Evolutionary conservation across 2,797 vertebrate genomes (phyloP).

Genomic region (Sylvia borin): DNA sequence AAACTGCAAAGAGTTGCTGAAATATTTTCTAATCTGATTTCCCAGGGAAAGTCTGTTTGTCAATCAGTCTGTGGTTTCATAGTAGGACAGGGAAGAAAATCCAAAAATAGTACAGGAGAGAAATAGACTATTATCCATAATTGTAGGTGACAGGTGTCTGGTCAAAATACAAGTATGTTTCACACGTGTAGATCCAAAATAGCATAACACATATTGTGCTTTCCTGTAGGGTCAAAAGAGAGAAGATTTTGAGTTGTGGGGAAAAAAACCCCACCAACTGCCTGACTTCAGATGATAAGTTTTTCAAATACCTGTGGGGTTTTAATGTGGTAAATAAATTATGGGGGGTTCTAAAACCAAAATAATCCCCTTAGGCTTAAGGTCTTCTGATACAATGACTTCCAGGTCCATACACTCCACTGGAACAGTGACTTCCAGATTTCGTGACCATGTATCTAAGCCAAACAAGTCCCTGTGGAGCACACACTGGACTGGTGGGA

Average conservation of each 20-base stretch:
- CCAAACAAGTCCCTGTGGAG: background rate
- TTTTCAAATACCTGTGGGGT: background rate
- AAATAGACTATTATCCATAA: background rate
- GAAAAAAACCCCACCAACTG: background rate
- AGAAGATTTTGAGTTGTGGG: background rate
- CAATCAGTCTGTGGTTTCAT: background rate
- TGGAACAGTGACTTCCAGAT: background rate
- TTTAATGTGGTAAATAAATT: background rate
- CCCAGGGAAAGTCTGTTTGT: background rate
- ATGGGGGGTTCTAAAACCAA: background rate
- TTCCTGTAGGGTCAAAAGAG: background rate
- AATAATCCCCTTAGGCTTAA: background rate
- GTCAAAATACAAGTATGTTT: background rate
- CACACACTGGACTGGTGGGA: background rate
- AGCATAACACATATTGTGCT: background rate
- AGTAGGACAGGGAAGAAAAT: background rate
- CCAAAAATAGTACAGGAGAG: background rate
- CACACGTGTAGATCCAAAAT: background rate
- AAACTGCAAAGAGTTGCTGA: background rate
- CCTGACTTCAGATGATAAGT: background rate
- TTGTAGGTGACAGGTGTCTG: background rate
- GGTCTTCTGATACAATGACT: background rate
- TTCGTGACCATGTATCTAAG: background rate
- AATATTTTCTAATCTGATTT: background rate
- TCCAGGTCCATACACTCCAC: background rate